Percentiles rank a stretch among this genome's conserved stretches.
phyloP scores from a whole-genome alignment of 2,113 vertebrate species.

The Sinocyclocheilus anshuiensis region DNA sequence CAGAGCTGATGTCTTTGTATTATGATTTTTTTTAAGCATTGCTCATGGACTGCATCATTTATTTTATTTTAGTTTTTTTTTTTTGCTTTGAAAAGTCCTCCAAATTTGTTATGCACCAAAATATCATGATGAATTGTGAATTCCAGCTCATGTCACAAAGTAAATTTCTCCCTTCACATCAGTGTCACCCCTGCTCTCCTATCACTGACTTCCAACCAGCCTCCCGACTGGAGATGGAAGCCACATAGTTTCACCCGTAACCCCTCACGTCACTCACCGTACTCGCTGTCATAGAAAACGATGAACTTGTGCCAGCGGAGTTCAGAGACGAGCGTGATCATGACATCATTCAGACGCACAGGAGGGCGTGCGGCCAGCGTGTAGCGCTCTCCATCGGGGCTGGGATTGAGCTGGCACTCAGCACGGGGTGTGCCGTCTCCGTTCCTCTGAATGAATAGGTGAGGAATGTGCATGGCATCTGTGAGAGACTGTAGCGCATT shows the following conservation, averaged over 20 bases:
- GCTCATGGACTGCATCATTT: neutral
- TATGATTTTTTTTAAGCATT: neutral
- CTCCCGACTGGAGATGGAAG: neutral
- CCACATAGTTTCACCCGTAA: too few species aligned
- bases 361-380: constrained; percentile 91
- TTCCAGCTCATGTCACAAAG: neutral
- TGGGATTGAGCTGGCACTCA: constrained; percentile 91
- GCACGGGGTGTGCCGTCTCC: constrained; percentile 88
- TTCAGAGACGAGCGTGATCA: constrained; percentile 89
- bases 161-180: neutral
- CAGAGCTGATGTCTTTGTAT: constrained; percentile 33
- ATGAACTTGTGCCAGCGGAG: constrained; percentile 98
- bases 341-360: constrained; percentile 90
- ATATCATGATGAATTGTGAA: neutral
- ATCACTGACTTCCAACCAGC: too few species aligned
- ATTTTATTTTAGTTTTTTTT: neutral
- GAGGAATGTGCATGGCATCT: constrained; percentile 98
- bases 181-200: neutral
- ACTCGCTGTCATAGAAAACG: constrained; percentile 96
- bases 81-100: neutral
- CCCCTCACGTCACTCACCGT: constrained; percentile 80
- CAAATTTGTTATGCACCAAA: neutral
- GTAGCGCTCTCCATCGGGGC: constrained; percentile 91
- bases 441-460: constrained; percentile 95
- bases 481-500: constrained; percentile 97